Conservation (phyloP, 2,888 invertebrate species). For the Coelopa pilipes region DNA sequence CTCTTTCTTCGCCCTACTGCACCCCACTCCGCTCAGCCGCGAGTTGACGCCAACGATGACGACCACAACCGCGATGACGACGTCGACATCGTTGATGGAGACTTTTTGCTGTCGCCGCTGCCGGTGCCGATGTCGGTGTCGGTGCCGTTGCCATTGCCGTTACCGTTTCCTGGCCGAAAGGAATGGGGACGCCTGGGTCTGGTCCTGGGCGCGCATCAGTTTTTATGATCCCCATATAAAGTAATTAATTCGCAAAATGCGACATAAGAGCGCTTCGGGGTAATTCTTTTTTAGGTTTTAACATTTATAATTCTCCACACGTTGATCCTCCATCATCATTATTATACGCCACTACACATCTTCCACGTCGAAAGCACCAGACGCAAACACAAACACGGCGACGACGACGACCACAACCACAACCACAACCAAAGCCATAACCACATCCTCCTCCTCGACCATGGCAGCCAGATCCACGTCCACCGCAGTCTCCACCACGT, state of each 20-base stretch:
- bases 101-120: not conserved
- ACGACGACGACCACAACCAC: too few relatives aligned
- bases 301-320: slow-evolving; percentile 36
- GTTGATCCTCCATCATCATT: slow-evolving; percentile 31
- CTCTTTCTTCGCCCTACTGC: not conserved
- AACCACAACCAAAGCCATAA: too few relatives aligned
- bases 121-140: not conserved
- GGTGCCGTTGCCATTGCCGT: too few relatives aligned
- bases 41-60: not conserved
- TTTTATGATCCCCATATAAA: slow-evolving; percentile 49
- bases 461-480: too few relatives aligned
- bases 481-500: too few relatives aligned
- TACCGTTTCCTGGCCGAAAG: not conserved
- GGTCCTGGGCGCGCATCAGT: slow-evolving; percentile 35
- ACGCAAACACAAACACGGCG: too few relatives aligned
- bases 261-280: slow-evolving; percentile 58
- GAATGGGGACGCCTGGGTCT: slow-evolving; percentile 2
- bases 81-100: too few relatives aligned
- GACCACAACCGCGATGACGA: not conserved
- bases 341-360: not conserved
- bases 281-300: slow-evolving; percentile 46
- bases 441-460: too few relatives aligned
- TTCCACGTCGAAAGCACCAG: too few relatives aligned
- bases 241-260: slow-evolving; percentile 65
- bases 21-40: too few relatives aligned